Evolutionary conservation across 2,113 vertebrate species (phyloP), one percentile per base, ranked within the genome.

Genomic region (Hemichromis elongatus): DNA sequence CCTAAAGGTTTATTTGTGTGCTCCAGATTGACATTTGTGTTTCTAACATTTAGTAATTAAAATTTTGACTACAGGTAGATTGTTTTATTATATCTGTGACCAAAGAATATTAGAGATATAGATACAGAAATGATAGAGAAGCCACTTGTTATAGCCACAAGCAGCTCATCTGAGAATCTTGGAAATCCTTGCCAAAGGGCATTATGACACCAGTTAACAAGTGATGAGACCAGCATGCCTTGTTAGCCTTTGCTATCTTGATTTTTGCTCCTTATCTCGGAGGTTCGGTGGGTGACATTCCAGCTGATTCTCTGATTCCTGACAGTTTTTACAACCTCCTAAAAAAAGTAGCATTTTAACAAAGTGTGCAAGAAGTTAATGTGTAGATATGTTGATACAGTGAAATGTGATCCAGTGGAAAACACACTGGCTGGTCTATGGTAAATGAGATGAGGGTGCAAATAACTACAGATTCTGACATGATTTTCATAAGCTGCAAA

Each of bases 391-490:
- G 33, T 35, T 28, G 30, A 35, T 55, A 57, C 6, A 52, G 26
- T 18, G 8, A 33, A 33, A 33, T 59, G 28, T 59, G 28, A 52
- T 19, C 9, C 47, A 19, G 61, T 13, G 61, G 5, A 66, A 68
- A 88, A 88, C 24, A 21, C 52, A 63, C 68, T 45, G 63, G 30
- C 78, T 40, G 28, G 40, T 77, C 28, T 84, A n/a, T 73, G 33
- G 88, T 84, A 83, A 91, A 92, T 90, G 88, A 85, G 79, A 89
- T 84, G 78, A 73, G 84, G 85, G 83, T 87, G 84, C 59, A 89
- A 86, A 90, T 89, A 53, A 84, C 80, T 63, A 40, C 83, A 78
- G 19, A 85, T 80, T 87, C 45, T 81, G 75, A 78, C 54, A 54
- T 84, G 82, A 88, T 90, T 92, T 88, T 82, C 78, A 33, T 59